Conservation (phyloP, 2,797 vertebrate species). For the Manis crassicaudata region DNA sequence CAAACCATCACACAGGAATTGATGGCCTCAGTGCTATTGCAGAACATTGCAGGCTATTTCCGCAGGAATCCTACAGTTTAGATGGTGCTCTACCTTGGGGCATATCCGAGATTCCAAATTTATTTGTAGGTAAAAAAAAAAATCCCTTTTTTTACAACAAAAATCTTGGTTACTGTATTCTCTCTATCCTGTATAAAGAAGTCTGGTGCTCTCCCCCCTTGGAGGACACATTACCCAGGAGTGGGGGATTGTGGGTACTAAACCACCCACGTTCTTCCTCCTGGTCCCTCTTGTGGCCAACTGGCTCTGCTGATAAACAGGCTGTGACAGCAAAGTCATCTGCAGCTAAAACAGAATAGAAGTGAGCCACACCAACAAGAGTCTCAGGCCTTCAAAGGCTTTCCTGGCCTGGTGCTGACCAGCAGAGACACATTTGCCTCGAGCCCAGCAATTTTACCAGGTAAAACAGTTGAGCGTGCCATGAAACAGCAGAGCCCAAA, state of each 20-base stretch:
- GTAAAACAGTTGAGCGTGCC: neutral
- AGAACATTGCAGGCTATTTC: neutral
- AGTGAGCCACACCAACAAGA: neutral
- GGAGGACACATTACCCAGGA: neutral
- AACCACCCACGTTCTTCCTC: neutral
- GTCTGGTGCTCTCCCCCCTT: neutral
- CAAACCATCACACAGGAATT: neutral
- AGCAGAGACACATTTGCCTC: neutral
- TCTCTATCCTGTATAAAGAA: neutral
- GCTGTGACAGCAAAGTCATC: neutral
- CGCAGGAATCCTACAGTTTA: neutral
- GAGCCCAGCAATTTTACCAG: neutral
- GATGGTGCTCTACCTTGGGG: neutral
- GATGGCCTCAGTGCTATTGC: neutral
- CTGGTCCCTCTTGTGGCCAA: conserved; percentile 66
- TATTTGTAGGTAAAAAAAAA: neutral
- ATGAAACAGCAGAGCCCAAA: neutral
- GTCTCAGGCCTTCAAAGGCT: neutral
- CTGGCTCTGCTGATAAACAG: neutral
- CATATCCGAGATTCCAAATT: neutral
- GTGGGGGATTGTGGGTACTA: neutral
- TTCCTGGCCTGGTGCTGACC: neutral
- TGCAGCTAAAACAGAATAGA: neutral
- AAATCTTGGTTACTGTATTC: neutral
- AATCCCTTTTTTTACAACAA: neutral